These are phyloP conservation scores for Halcyon leucocephala DNA, from an alignment of 2,797 vertebrate genomes.

Conservation along the genomic window DNA sequence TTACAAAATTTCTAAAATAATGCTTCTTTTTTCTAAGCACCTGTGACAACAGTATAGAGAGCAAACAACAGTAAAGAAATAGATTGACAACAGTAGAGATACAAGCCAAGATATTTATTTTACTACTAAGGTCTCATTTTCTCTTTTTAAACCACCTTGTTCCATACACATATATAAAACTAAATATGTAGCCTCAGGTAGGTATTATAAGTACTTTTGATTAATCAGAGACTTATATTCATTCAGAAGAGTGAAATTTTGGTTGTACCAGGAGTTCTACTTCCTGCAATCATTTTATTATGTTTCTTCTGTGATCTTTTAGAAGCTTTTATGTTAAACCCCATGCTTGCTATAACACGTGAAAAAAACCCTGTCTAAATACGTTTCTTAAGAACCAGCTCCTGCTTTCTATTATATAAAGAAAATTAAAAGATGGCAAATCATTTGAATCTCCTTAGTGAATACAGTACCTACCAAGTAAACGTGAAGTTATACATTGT, in stretches of 20 bases:
- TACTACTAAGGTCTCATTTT: background rate
- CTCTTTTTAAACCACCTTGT: background rate
- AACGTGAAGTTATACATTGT: background rate
- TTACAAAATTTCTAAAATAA: background rate
- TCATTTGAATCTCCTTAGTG: background rate
- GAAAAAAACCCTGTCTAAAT: slow-evolving; percentile 52
- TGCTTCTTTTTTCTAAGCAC: background rate
- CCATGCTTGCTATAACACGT: background rate
- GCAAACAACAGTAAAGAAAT: background rate
- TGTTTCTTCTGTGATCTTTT: slow-evolving; percentile 23
- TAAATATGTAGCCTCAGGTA: background rate
- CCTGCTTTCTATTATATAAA: slow-evolving; percentile 22
- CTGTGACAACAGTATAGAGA: background rate
- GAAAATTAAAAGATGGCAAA: slow-evolving; percentile 10
- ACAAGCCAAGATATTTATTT: background rate
- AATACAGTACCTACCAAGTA: background rate
- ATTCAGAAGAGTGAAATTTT: background rate
- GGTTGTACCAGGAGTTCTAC: background rate
- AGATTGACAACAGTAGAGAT: background rate
- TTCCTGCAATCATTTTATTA: background rate
- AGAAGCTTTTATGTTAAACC: background rate
- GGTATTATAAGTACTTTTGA: background rate
- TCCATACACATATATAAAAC: background rate
- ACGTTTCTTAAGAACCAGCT: slow-evolving; percentile 7
- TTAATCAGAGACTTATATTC: background rate